Conservation (phyloP, 2,113 vertebrate genomes). For the Picathartes gymnocephalus region DNA sequence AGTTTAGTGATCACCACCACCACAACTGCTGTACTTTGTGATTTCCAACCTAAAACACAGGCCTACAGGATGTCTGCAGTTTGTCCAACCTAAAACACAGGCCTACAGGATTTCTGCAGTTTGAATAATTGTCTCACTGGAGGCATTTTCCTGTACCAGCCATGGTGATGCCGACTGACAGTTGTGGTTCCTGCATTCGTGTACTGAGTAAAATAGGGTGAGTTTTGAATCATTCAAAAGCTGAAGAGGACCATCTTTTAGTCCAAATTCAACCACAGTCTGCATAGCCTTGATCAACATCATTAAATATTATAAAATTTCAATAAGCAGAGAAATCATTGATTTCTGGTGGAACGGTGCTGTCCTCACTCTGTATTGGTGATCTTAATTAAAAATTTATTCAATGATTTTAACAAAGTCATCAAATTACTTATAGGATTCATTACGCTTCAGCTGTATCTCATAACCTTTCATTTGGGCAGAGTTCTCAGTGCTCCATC, state of each 20-base stretch:
- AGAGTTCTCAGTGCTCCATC: background rate
- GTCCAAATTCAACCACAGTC: background rate
- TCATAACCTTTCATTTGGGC: background rate
- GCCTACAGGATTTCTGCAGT: background rate
- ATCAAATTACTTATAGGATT: background rate
- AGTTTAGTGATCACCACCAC: background rate
- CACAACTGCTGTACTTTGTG: background rate
- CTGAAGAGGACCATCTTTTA: background rate
- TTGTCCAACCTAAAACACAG: too few relatives aligned
- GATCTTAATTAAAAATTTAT: background rate
- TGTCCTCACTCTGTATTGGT: background rate
- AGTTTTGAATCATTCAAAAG: background rate
- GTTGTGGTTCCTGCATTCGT: fast-evolving
- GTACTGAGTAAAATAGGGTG: background rate
- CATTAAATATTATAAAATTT: background rate
- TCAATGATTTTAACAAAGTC: background rate
- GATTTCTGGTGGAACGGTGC: background rate
- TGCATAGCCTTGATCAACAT: background rate
- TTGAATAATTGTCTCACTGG: background rate
- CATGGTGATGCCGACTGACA: background rate
- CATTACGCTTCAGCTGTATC: background rate
- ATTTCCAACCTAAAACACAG: background rate
- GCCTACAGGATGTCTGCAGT: background rate
- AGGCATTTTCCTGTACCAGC: background rate
- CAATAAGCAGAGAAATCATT: background rate